Evolutionary conservation across 2,113 vertebrate genomes (phyloP), one percentile per base, ranked within the genome.

Genomic region (Saguinus midas): DNA sequence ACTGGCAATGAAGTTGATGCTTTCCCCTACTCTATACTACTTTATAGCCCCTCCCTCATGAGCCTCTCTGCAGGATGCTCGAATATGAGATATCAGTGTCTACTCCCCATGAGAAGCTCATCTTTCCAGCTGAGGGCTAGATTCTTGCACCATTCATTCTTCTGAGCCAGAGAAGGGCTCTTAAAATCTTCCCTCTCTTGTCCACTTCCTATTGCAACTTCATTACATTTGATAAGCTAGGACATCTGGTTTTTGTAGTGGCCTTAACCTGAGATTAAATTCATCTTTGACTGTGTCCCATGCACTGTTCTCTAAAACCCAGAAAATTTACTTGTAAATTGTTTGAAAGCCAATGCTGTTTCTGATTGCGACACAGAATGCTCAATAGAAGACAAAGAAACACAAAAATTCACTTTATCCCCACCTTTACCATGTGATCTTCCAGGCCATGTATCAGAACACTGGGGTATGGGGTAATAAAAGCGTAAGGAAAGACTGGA

Each of bases 51-150:
- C n/a, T 23, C 66, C 35, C 43, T 20, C 14, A 11, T 1, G 14
- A 5, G 17, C 40, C 8, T 55, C 12, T 45, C 81, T 32, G 43
- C 48, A 43, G 43, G 40, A 20, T 8, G 29, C 16, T 32, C 12
- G 3, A 4, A 18, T 2, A 4, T 5, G 20, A 55, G 40, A 1
- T 0, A 2, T n/a, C 1, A 0, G 52, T 8, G 2, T 52, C 64
- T 18, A 6, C 8, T 29, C 1, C 40, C 80, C 6, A 0, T 0
- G 8, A 32, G 40, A 43, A 43, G 58, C 1, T 37, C 35, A 27
- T 27, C 29, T 43, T 43, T 64, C 57, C 9, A 68, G 23, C 76
- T 18, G 18, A 14, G 17, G 6, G 35, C 23, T 29, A 10, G 32
- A 13, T 32, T 68, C 29, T 8, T 8, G 1, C 11, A 4, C 11